A percentile compares a stretch with the other conserved stretches of the same genome.
Evolutionary conservation across 2,113 vertebrate species (phyloP).

Genomic region (Ictalurus punctatus): DNA sequence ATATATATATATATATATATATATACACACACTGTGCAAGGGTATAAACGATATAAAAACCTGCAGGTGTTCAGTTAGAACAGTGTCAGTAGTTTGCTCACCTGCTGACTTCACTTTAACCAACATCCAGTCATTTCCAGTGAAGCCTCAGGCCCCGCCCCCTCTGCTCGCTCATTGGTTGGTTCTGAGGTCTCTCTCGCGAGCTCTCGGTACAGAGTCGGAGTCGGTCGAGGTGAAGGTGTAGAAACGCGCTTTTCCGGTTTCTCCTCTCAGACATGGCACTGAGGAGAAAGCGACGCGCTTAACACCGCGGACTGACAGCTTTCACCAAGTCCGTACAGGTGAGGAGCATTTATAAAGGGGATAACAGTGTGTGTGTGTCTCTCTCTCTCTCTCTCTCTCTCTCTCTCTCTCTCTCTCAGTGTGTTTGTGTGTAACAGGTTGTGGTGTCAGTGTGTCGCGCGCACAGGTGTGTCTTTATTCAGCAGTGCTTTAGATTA

Average conservation of each 20-base stretch:
- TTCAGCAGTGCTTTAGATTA: too few species aligned
- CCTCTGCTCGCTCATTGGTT: constrained; percentile 4
- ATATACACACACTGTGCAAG: too few species aligned
- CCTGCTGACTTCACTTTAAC: neutral
- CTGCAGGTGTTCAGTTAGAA: neutral
- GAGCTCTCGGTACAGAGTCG: neutral
- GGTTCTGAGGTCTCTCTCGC: neutral
- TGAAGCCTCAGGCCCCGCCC: neutral
- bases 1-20: neutral
- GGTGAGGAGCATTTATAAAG: neutral
- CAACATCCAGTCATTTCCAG: neutral
- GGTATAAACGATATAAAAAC: neutral
- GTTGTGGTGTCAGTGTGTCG: neutral
- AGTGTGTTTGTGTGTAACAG: neutral
- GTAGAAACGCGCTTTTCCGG: neutral
- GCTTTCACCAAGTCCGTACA: neutral
- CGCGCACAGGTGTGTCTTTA: constrained; percentile 22
- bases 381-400: too few species aligned
- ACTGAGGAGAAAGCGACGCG: neutral
- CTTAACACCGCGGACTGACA: neutral
- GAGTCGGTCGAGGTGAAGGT: neutral
- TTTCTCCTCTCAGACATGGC: neutral
- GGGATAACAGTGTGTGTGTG: neutral
- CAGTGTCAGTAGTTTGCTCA: neutral
- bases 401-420: too few species aligned